Conservation (phyloP, 2,113 vertebrate genomes). For the Ornithorhynchus anatinus region DNA sequence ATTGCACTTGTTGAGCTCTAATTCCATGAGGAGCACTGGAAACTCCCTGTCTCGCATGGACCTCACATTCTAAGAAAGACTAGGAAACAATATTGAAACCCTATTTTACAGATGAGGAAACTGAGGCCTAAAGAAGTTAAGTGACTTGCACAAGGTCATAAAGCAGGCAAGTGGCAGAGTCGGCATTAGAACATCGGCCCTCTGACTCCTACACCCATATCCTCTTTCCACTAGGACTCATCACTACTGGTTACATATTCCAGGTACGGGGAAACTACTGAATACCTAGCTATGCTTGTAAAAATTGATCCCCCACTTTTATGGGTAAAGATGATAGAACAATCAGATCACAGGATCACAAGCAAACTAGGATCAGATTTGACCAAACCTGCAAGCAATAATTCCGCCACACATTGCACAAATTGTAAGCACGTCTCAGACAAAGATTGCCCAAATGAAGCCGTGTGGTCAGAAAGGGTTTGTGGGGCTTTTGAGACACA, state of each 20-base stretch:
- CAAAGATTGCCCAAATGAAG: neutral
- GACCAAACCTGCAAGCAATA: neutral
- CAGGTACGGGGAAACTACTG: neutral
- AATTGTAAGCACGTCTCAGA: neutral
- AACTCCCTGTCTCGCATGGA: too few species aligned
- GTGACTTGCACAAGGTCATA: neutral
- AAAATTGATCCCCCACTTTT: neutral
- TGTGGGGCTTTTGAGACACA: neutral
- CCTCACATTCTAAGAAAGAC: too few species aligned
- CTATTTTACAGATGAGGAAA: neutral
- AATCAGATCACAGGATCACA: neutral
- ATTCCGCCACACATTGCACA: fast-evolving
- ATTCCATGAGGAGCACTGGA: too few species aligned
- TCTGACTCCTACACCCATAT: neutral
- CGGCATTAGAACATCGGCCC: neutral
- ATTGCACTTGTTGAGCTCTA: too few species aligned
- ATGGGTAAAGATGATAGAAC: neutral
- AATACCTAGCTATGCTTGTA: neutral
- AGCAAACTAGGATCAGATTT: neutral
- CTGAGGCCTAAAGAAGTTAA: neutral
- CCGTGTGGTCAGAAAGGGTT: neutral
- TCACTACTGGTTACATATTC: neutral
- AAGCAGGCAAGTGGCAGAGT: neutral
- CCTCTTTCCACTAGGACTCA: neutral
- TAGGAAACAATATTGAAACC: too few species aligned